These are phyloP conservation scores for Tyto alba DNA, from an alignment of 2,113 vertebrate genomes.

Conservation along the genomic window DNA sequence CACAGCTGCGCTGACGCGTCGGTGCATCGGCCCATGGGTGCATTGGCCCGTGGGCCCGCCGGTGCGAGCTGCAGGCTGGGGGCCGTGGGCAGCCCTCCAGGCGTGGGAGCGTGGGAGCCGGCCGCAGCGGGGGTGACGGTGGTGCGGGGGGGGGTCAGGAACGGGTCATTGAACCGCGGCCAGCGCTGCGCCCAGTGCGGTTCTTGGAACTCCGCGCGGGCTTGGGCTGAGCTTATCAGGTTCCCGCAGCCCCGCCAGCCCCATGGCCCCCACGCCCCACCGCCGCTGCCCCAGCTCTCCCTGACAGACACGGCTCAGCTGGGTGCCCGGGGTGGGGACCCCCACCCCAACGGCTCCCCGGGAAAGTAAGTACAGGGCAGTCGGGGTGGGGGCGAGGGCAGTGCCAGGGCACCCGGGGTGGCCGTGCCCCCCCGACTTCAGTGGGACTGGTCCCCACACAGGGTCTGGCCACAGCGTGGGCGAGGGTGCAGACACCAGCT, in stretches of 20 bases:
- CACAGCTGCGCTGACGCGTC: too few species aligned
- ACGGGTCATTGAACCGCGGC: background rate
- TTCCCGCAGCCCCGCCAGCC: background rate
- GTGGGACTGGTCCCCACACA: fast-evolving
- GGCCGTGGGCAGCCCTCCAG: background rate
- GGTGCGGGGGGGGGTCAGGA: background rate
- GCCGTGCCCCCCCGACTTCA: fast-evolving
- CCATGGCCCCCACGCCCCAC: background rate
- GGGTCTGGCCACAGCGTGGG: background rate
- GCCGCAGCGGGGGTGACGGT: background rate
- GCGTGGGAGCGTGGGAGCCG: background rate
- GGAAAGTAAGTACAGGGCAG: background rate
- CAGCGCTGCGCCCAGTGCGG: background rate
- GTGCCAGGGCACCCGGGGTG: fast-evolving
- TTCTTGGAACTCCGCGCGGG: background rate
- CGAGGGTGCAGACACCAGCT: too few species aligned
- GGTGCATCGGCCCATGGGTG: background rate
- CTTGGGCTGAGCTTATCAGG: conserved; percentile 19
- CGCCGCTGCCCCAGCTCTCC: background rate
- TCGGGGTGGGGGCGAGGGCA: background rate
- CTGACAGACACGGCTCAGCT: background rate
- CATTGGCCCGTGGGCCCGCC: fast-evolving
- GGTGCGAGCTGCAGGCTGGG: fast-evolving
- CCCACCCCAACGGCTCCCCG: background rate
- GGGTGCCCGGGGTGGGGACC: background rate